phyloP scores from a whole-genome alignment of 1,140 invertebrate genomes.

The Lepidurus packardi region DNA sequence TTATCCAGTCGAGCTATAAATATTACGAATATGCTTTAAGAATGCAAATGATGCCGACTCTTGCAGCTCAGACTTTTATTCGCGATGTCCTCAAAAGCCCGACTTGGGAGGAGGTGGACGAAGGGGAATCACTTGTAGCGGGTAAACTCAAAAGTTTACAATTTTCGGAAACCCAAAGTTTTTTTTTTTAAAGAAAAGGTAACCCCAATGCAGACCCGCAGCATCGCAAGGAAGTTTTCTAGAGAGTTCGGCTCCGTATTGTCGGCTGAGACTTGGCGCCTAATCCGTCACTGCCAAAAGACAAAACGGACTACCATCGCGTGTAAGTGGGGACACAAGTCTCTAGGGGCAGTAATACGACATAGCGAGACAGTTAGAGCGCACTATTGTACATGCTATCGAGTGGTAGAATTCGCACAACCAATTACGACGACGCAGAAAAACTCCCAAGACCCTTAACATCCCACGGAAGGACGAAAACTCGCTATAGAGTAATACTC shows the following conservation, averaged over 20 bases:
- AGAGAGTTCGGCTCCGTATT: background rate
- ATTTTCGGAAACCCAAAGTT: background rate
- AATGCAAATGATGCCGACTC: background rate
- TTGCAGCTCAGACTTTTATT: background rate
- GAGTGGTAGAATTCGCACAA: conserved; percentile 6
- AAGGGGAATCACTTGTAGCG: no score
- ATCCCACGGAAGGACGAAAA: no score
- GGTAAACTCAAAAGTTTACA: background rate
- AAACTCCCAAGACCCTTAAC: no score
- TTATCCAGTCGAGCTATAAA: background rate
- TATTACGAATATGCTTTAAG: background rate
- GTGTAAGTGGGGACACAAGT: background rate
- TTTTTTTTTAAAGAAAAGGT: no score
- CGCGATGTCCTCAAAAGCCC: background rate
- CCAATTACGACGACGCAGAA: background rate
- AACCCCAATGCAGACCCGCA: background rate
- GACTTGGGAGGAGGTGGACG: background rate
- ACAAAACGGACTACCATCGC: background rate
- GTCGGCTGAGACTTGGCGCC: conserved; percentile 16
- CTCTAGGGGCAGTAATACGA: background rate
- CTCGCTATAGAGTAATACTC: no score
- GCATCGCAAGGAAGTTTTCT: background rate
- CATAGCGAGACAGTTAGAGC: background rate
- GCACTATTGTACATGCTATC: background rate
- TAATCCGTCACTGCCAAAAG: conserved; percentile 21